Percentiles rank a stretch among this genome's conserved stretches.
Evolutionary conservation across 1,140 invertebrate genomes (phyloP).

Genomic region (Sitophilus oryzae): DNA sequence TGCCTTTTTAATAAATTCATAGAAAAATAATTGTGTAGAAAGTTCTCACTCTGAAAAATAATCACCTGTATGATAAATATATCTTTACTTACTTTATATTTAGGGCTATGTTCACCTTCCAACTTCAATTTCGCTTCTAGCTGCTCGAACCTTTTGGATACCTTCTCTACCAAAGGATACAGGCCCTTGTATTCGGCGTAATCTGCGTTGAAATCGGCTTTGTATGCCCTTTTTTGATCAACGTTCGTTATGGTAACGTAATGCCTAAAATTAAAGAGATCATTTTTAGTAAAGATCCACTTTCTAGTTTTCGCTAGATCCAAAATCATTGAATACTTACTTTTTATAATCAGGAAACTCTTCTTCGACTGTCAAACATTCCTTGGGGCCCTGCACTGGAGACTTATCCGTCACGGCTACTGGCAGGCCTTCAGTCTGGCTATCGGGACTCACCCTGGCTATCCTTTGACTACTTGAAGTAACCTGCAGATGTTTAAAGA

Average conservation of each 20-base stretch:
- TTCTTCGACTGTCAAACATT: constrained; percentile 17
- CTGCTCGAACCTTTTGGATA: constrained; percentile 68
- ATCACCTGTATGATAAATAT: background rate
- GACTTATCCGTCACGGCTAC: constrained; percentile 19
- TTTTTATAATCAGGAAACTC: constrained; percentile 51
- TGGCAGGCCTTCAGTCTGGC: constrained; percentile 37
- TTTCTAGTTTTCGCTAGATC: too few species aligned
- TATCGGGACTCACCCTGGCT: constrained; percentile 40
- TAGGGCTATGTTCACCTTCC: constrained; percentile 44
- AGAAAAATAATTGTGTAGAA: too few species aligned
- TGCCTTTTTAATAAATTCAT: too few species aligned
- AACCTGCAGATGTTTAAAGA: constrained; percentile 16
- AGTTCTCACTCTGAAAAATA: background rate
- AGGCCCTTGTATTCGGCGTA: constrained; percentile 77
- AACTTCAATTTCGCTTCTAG: constrained; percentile 62
- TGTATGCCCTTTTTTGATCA: constrained; percentile 77
- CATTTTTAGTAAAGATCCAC: background rate
- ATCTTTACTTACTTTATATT: constrained; percentile 48
- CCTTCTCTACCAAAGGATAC: constrained; percentile 67
- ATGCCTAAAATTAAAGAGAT: constrained; percentile 50
- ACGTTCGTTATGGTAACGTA: constrained; percentile 69
- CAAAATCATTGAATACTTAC: constrained; percentile 50
- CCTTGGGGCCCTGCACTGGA: constrained; percentile 7
- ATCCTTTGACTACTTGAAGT: constrained; percentile 31
- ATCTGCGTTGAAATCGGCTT: constrained; percentile 78